These are phyloP conservation scores for Acanthis flammea DNA, from an alignment of 2,797 vertebrate genomes.

Conservation along the genomic window DNA sequence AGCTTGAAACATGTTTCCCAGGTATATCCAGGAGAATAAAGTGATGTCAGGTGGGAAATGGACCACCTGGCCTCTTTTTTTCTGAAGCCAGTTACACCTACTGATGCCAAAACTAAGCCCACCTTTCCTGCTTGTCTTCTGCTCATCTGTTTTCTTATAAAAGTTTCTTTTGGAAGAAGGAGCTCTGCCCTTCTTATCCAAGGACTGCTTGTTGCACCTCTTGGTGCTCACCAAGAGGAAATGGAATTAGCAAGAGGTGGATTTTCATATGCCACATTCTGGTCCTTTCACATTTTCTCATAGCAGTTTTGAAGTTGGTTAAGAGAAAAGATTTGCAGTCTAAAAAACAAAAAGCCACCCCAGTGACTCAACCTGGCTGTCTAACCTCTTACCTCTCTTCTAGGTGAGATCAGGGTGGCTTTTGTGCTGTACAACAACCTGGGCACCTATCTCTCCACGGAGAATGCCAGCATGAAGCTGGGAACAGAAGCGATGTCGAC, in stretches of 20 bases:
- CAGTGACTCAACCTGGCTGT: not conserved
- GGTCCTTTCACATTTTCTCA: not conserved
- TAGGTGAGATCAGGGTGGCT: conserved; percentile 96
- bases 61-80: not conserved
- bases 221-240: not conserved
- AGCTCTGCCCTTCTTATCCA: not conserved
- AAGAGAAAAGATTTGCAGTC: not conserved
- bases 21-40: not conserved
- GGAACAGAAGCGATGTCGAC: conserved; percentile 90
- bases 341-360: rapidly evolving
- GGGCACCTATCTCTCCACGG: conserved; percentile 93
- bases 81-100: not conserved
- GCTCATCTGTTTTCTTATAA: not conserved
- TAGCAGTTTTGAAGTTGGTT: not conserved
- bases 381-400: conserved; percentile 5
- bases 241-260: not conserved
- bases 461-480: conserved; percentile 96
- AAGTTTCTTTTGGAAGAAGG: not conserved
- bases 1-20: not conserved
- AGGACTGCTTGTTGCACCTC: not conserved
- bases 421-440: conserved; percentile 97
- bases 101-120: not conserved
- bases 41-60: not conserved
- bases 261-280: not conserved
- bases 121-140: not conserved